Base-by-base conservation (phyloP, 2,797 vertebrate species). In the Aldrovandia affinis region DNA sequence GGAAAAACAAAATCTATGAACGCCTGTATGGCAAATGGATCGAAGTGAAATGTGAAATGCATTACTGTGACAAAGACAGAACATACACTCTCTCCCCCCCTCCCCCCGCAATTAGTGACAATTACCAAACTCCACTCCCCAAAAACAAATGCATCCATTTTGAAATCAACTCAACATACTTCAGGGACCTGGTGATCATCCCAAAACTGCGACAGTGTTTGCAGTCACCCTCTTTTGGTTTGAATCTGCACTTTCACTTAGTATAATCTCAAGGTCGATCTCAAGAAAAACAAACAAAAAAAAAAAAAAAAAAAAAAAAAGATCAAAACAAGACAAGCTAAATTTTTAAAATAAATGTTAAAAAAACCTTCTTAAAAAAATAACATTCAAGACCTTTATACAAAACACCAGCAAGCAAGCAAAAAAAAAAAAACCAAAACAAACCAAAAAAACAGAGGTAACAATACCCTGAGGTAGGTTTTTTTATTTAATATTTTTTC, bases 381-480 rank as follows among this genome's bases (percentile, higher is more conserved):
- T 97, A 97, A 97, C 97, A 97, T 97, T 96, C 96, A 97, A 96
- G 96, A 96, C 96, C 96, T 97, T 97, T 95, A 96, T 98, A 98
- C 96, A 98, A 98, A 98, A 98, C 96, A 97, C 96, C 97, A 97
- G 96, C 96, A 97, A 98, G 96, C 96, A 97, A 98, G 47, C 47
- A 12, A 50, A 50, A 50, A 50, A 94, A 93, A 95, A 94, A 89
- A 83, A 65, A 90, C 94, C 95, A 88, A 97, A n/a, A n/a, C n/a
- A n/a, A n/a, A n/a, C n/a, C n/a, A n/a, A n/a, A n/a, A n/a, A 96
- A 95, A 97, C 96, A 98, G 97, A 97, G 97, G 97, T 97, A 98
- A 97, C 93, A 95, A 96, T 96, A 97, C 97, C 97, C 97, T 97
- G 97, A 97, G 97, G 97, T 97, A 97, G 96, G 90, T 95, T 96